phyloP scores from a whole-genome alignment of 2,888 invertebrate genomes.

The Philereme vetulata region DNA sequence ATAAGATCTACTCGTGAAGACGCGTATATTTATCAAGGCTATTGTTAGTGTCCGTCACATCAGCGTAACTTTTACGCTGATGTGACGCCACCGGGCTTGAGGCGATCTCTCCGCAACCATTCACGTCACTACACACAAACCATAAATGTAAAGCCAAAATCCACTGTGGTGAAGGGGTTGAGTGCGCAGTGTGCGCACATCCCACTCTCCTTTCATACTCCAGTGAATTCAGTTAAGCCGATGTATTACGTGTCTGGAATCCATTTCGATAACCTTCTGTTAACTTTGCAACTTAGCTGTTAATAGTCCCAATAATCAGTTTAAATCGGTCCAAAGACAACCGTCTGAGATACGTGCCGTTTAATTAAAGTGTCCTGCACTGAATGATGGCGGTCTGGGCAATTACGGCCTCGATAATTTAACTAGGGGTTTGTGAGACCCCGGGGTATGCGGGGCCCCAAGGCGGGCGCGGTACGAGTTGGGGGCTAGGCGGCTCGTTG shows the following conservation, averaged over 20 bases:
- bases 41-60: too few relatives aligned
- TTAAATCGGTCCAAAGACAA: conserved; percentile 32
- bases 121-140: too few relatives aligned
- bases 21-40: too few relatives aligned
- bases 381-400: conserved; percentile 38
- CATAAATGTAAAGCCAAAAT: neutral
- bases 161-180: neutral
- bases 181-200: too few relatives aligned
- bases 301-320: conserved; percentile 33
- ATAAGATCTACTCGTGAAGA: too few relatives aligned
- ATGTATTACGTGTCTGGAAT: neutral
- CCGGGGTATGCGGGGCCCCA: conserved; percentile 15
- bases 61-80: too few relatives aligned
- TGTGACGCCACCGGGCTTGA: too few relatives aligned
- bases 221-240: neutral
- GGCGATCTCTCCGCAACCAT: too few relatives aligned
- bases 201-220: neutral
- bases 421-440: conserved; percentile 29
- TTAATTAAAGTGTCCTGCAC: conserved; percentile 40
- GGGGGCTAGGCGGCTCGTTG: conserved; percentile 19
- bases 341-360: conserved; percentile 35
- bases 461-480: conserved; percentile 27
- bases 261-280: conserved; percentile 1
- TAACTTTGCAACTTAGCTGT: conserved; percentile 17
- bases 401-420: conserved; percentile 41